Percentiles rank a stretch among this genome's conserved stretches.
phyloP scores from a whole-genome alignment of 2,888 invertebrate genomes.

The Drosophila merina region DNA sequence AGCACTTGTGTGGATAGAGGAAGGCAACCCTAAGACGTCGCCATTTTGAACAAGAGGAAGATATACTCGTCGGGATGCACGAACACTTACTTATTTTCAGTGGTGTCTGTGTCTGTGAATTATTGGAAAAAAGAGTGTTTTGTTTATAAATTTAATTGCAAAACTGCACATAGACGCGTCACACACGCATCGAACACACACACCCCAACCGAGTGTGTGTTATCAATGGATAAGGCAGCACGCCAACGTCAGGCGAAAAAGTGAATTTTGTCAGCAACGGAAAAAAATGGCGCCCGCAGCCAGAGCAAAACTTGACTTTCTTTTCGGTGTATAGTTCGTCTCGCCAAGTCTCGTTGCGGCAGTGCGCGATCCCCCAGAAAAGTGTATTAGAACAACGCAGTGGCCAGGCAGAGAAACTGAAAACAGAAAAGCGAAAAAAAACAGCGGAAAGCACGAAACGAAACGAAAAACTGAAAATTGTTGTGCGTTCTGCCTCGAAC shows the following conservation, averaged over 20 bases:
- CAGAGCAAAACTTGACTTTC: slow-evolving; percentile 80
- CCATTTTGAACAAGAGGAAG: slow-evolving; percentile 50
- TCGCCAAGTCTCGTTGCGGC: slow-evolving; percentile 69
- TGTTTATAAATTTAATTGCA: slow-evolving; percentile 80
- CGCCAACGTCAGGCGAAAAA: slow-evolving; percentile 59
- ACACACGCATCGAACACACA: slow-evolving; percentile 51
- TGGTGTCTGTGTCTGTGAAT: slow-evolving; percentile 80
- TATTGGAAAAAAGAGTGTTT: slow-evolving; percentile 78
- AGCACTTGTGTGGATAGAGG: not conserved
- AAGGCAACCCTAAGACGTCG: slow-evolving; percentile 11
- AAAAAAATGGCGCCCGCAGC: slow-evolving; percentile 83
- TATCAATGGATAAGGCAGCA: slow-evolving; percentile 68
- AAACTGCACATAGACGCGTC: slow-evolving; percentile 68
- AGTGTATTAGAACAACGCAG: slow-evolving; percentile 53
- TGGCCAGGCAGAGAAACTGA: slow-evolving; percentile 29
- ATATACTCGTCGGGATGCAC: slow-evolving; percentile 70
- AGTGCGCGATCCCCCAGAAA: slow-evolving; percentile 7
- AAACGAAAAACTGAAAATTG: slow-evolving; percentile 58
- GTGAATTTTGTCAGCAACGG: slow-evolving; percentile 72
- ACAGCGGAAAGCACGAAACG: slow-evolving; percentile 14
- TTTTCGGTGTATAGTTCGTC: slow-evolving; percentile 75
- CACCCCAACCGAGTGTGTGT: slow-evolving; percentile 57
- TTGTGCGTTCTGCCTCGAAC: slow-evolving; percentile 47
- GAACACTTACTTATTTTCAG: slow-evolving; percentile 79
- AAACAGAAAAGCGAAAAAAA: slow-evolving; percentile 27